Base-by-base conservation (phyloP, 1,140 invertebrate species). In the Pomacea maculata region DNA sequence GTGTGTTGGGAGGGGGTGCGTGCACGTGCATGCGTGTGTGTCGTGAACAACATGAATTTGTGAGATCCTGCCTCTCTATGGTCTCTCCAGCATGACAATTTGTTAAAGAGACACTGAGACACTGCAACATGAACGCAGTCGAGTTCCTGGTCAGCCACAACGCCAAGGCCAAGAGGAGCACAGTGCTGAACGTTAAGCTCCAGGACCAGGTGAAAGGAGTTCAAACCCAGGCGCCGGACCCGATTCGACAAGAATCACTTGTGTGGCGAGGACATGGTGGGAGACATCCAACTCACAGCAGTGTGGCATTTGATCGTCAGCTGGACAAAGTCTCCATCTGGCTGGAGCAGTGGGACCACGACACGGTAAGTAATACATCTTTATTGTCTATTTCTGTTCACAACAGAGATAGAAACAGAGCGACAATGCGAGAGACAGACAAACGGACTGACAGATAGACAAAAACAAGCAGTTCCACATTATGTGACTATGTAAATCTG, bases 231-330 rank as follows among this genome's bases (percentile, higher is more conserved):
- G 54, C 63, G 55, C 54, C 67, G 45, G 7, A n/a, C 75, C 52
- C 78, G 0, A n/a, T n/a, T 14, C 54, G 57, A 1, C 21, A 21
- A 61, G 9, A 55, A 61, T 63, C 68, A 25, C 70, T 86, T 34
- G 78, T 79, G 68, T 89, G 88, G 88, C 80, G 88, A 78, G 88
- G 89, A 9, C 85, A 85, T 61, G 89, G 89, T 55, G 88, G 89
- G 2, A 82, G 85, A 45, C 81, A 82, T 45, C 86, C 87, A 7
- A 87, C 88, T n/a, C 55, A 75, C 29, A 86, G 83, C 63, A 86
- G 85, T 77, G 86, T 89, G 25, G 87, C 89, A 67, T 90, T 89
- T 85, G 88, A 90, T 74, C 85, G 85, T 80, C 88, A 90, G 80
- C 74, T 90, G 83, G 89, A 90, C 68, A 88, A 88, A 77, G 80